A percentile compares a stretch with the other conserved stretches of the same genome.
Evolutionary conservation across 2,797 vertebrate species (phyloP).

Genomic region (Oreonectes daqikongensis): DNA sequence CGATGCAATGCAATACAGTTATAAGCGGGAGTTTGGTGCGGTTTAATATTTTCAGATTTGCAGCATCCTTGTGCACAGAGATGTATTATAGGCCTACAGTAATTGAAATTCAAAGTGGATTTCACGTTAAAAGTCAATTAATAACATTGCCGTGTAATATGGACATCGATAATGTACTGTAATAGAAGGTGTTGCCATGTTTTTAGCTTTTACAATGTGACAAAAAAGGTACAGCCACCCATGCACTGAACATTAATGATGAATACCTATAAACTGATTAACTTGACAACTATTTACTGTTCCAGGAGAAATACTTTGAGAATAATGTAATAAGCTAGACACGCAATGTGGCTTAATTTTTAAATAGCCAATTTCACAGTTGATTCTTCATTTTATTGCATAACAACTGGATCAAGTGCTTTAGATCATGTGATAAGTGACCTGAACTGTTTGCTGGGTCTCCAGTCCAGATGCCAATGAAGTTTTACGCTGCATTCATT

Average conservation of each 20-base stretch:
- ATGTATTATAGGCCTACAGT: background rate
- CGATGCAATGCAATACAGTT: too few species aligned
- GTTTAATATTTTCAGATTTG: slow-evolving; percentile 4
- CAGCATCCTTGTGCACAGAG: slow-evolving; percentile 18
- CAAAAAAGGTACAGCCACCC: too few species aligned
- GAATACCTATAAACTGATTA: background rate
- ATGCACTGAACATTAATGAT: background rate
- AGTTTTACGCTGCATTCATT: background rate
- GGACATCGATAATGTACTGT: background rate
- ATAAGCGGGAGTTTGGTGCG: background rate
- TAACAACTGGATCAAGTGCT: slow-evolving; percentile 5
- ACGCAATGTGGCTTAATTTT: background rate
- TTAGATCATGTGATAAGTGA: slow-evolving; percentile 14
- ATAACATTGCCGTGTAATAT: background rate
- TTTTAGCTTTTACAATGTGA: background rate
- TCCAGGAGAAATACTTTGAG: background rate
- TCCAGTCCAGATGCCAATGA: background rate
- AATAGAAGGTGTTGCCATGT: background rate
- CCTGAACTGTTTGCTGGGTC: background rate
- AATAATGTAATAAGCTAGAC: background rate
- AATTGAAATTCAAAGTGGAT: background rate
- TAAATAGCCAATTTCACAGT: slow-evolving; percentile 14
- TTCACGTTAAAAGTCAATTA: too few species aligned
- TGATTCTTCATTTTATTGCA: background rate
- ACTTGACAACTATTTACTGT: background rate